Percentiles rank a stretch among this genome's conserved stretches.
Conservation (phyloP, 2,888 invertebrate species). For the Taenaris catops region DNA sequence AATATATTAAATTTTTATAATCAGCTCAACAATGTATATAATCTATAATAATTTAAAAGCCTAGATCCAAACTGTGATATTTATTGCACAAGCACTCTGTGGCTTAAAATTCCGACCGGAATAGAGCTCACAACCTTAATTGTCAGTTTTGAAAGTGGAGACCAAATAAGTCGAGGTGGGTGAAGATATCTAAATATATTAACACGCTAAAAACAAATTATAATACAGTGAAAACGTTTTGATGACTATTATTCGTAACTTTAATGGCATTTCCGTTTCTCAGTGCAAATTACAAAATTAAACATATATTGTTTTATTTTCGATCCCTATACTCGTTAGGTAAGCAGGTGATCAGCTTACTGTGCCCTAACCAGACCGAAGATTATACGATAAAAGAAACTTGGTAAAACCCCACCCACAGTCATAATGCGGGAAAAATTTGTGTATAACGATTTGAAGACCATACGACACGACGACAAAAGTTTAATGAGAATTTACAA, state of each 20-base stretch:
- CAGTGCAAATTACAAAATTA: slow-evolving; percentile 3
- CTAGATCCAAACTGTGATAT: slow-evolving; percentile 81
- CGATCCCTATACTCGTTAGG: slow-evolving; percentile 33
- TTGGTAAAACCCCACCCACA: slow-evolving; percentile 50
- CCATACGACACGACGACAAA: no score
- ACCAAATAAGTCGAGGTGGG: slow-evolving; percentile 52
- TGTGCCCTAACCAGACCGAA: slow-evolving; percentile 35
- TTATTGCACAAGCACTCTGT: slow-evolving; percentile 81
- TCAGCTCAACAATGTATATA: slow-evolving; percentile 83
- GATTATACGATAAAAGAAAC: slow-evolving; percentile 27
- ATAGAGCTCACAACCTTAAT: slow-evolving; percentile 80
- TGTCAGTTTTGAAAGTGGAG: slow-evolving; percentile 63
- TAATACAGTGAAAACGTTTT: slow-evolving; percentile 46
- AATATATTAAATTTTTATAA: slow-evolving; percentile 82
- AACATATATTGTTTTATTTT: slow-evolving; percentile 1
- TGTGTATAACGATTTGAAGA: no score
- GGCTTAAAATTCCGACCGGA: slow-evolving; percentile 76
- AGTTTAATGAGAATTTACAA: no score
- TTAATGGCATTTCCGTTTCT: slow-evolving; percentile 1
- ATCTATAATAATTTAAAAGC: slow-evolving; percentile 82
- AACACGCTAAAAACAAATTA: slow-evolving; percentile 48
- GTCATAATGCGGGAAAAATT: slow-evolving; percentile 31
- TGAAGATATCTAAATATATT: slow-evolving; percentile 30
- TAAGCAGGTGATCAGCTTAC: slow-evolving; percentile 39
- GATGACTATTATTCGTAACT: slow-evolving; percentile 28